Base-by-base conservation (phyloP, 2,888 invertebrate species). In the Drosophila falleni region DNA sequence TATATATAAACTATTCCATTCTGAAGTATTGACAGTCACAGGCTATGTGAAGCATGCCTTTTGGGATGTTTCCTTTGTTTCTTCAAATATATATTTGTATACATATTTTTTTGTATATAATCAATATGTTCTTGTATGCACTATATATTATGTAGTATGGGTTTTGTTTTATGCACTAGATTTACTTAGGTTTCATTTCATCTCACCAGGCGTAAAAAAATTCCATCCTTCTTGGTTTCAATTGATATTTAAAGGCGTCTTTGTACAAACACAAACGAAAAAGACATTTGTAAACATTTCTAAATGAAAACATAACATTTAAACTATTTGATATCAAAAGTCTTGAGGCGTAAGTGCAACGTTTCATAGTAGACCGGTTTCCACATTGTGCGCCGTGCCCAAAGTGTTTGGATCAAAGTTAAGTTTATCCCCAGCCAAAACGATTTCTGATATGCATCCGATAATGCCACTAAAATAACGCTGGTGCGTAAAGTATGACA, bases 371-470 rank as follows among this genome's bases (percentile, higher is more conserved):
- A 93, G 89, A 72, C 92, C 92, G 67, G 93, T 91, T 77, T 93
- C 92, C 70, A 92, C 93, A 69, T 93, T 93, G 80, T 92, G 93
- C 81, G 92, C 92, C 56, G 91, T 91, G 72, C 92, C 92, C 82
- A 93, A 88, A 73, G 92, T 92, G 54, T 91, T 91, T 31, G 92
- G 91, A 78, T 93, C 92, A 74, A 96, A 94, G 13, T 95, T 95
- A 50, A 97, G 95, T 82, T 96, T 95, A 90, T 97, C 97, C 13
- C 96, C 95, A 78, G 96, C 96, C 54, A 97, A 93, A 1, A 96
- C 95, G 82, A 97, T 94, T 92, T 97, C 96, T 46, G 96, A 96
- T 85, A 97, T 95, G 93, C 97, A 97, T 37, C 97, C 97, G 42
- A 95, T 93, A 70, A 97, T 95, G 33, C 97, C 97, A 71, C 94